Evolutionary conservation across 92 coral and sea anemone genomes (phyloP).

Genomic region (Desmophyllum pertusum): DNA sequence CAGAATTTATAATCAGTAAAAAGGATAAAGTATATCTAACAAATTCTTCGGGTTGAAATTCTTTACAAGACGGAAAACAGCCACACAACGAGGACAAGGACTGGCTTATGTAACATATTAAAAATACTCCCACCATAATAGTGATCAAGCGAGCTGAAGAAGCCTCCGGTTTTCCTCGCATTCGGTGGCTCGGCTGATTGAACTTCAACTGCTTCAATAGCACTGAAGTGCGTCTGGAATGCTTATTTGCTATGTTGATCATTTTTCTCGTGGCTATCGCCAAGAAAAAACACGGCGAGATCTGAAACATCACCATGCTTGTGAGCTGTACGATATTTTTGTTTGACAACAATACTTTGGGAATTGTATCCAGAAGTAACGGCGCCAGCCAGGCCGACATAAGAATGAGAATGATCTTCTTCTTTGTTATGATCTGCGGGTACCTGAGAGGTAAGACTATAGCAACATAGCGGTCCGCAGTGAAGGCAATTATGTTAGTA

Average conservation of each 20-base stretch:
- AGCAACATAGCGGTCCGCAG: conserved; percentile 22
- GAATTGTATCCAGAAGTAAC: conserved; percentile 8
- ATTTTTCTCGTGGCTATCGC: conserved; percentile 13
- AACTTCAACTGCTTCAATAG: conserved; percentile 11
- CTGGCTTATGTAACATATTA: conserved; percentile 11
- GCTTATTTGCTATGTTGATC: conserved; percentile 12
- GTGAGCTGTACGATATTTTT: not conserved
- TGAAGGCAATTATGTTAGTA: conserved; percentile 18
- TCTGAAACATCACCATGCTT: conserved; percentile 26
- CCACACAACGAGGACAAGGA: conserved; percentile 17
- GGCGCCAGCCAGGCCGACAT: conserved; percentile 20
- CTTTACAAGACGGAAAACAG: conserved; percentile 7
- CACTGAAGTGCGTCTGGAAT: conserved; percentile 4
- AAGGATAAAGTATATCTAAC: not conserved
- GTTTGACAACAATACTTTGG: not conserved
- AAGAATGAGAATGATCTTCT: not conserved
- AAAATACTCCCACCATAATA: not conserved
- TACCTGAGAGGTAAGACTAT: conserved; percentile 19
- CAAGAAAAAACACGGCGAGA: conserved; percentile 13
- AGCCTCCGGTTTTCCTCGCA: not conserved
- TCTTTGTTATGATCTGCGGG: conserved; percentile 10
- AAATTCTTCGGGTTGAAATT: not conserved
- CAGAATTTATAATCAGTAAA: conserved; percentile 17
- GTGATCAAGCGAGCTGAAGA: conserved; percentile 32
- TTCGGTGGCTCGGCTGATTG: not conserved